Evolutionary conservation across 2,888 invertebrate genomes (phyloP).

Genomic region (Nemoura dubitans): DNA sequence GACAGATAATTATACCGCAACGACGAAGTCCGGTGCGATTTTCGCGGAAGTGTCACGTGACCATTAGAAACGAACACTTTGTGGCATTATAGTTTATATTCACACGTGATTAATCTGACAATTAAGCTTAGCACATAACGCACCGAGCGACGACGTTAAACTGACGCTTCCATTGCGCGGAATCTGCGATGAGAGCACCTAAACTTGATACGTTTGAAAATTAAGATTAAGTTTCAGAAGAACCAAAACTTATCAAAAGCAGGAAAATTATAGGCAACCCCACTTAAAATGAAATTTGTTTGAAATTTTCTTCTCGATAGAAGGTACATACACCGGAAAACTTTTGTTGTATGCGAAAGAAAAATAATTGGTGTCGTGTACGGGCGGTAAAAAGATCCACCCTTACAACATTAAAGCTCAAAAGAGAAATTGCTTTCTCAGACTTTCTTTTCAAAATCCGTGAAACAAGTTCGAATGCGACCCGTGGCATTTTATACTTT

Average conservation of each 20-base stretch:
- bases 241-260: no score
- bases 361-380: background rate
- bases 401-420: background rate
- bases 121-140: background rate
- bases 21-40: background rate
- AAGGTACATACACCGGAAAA: background rate
- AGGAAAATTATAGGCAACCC: background rate
- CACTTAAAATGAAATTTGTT: slow-evolving; percentile 1
- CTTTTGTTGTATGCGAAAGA: background rate
- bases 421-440: background rate
- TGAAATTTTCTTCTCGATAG: background rate
- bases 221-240: no score
- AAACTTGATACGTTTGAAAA: no score
- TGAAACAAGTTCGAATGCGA: background rate
- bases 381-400: background rate
- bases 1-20: background rate
- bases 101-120: background rate
- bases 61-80: background rate
- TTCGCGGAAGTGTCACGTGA: background rate
- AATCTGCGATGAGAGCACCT: no score
- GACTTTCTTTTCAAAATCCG: background rate
- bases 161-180: no score
- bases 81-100: background rate
- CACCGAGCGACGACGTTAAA: no score
- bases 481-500: background rate